phyloP scores from a whole-genome alignment of 2,797 vertebrate genomes.

The Vipera latastei region DNA sequence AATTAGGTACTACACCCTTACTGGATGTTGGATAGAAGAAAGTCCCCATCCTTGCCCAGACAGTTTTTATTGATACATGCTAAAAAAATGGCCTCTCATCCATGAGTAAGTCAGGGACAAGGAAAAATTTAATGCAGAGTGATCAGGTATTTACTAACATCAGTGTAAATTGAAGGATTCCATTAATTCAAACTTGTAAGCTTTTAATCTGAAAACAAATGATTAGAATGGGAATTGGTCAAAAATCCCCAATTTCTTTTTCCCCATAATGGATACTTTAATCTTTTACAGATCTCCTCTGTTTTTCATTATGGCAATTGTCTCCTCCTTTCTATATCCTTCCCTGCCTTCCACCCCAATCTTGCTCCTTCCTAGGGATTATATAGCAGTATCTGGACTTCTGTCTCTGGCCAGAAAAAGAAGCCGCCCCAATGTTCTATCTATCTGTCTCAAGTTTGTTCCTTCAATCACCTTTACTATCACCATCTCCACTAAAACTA shows the following conservation, averaged over 20 bases:
- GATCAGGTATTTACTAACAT: neutral
- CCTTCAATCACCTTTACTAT: neutral
- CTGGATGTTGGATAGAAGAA: neutral
- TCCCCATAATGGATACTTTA: neutral
- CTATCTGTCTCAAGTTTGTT: neutral
- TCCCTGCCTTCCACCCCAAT: neutral
- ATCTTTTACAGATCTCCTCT: neutral
- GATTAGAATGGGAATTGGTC: neutral
- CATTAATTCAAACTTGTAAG: neutral
- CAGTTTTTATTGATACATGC: neutral
- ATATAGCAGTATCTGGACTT: neutral
- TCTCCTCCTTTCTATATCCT: neutral
- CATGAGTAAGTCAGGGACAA: neutral
- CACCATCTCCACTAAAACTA: neutral
- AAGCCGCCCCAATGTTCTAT: neutral
- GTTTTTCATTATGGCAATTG: neutral
- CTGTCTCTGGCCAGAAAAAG: neutral
- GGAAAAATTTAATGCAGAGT: neutral
- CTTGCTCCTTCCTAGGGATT: neutral
- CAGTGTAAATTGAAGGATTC: neutral
- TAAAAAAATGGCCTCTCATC: neutral
- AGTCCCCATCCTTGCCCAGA: neutral
- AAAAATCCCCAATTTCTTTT: neutral
- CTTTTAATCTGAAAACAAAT: neutral
- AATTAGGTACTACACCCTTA: neutral